Percentiles rank a stretch among this genome's conserved stretches.
Evolutionary conservation across 2,797 vertebrate genomes (phyloP).

Genomic region (Macropus fuliginosus): DNA sequence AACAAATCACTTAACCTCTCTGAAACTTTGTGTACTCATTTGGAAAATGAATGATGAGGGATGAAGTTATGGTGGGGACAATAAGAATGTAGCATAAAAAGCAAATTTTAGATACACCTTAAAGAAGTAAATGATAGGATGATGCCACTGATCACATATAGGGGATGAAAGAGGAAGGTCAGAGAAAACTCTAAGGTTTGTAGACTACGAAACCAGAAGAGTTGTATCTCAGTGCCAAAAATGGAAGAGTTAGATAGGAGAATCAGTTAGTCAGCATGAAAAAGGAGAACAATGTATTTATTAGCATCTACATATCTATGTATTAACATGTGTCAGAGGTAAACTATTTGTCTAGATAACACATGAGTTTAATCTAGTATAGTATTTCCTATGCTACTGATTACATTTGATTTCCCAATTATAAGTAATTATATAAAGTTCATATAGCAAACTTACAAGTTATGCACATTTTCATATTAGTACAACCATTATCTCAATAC

Average conservation of each 20-base stretch:
- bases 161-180: conserved; percentile 2
- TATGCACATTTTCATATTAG: not conserved
- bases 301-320: conserved; percentile 26
- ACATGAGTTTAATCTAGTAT: conserved; percentile 8
- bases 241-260: conserved; percentile 36
- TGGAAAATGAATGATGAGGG: not conserved
- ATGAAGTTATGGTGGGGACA: not conserved
- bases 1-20: not conserved
- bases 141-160: conserved; percentile 22
- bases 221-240: conserved; percentile 16
- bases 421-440: not conserved
- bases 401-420: not conserved
- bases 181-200: conserved; percentile 25
- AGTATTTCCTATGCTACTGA: conserved; percentile 43
- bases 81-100: not conserved
- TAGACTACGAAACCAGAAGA: conserved; percentile 17
- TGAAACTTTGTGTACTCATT: not conserved
- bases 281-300: not conserved
- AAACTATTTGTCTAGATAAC: conserved; percentile 26
- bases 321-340: not conserved
- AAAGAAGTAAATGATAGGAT: conserved; percentile 1
- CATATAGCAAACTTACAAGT: not conserved
- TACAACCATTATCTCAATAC: conserved; percentile 54
- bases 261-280: not conserved
- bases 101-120: not conserved